Evolutionary conservation across 2,888 invertebrate species (phyloP), one percentile per base, ranked within the genome.

Genomic region (Drosophila helvetica): DNA sequence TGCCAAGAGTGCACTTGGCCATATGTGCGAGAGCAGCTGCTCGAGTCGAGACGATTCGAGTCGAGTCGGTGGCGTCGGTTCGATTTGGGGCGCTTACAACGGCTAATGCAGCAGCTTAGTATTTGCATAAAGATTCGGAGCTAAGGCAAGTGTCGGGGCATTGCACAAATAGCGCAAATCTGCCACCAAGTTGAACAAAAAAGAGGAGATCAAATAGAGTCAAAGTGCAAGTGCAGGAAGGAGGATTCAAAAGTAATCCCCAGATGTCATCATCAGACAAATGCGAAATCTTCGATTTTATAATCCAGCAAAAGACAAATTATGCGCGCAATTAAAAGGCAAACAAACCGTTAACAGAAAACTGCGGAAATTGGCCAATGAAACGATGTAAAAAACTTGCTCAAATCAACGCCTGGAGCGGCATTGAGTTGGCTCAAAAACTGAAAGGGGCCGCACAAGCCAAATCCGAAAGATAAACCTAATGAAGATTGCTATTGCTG

Each of bases 401-500:
- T 38, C 19, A 57, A 57, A 57, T 50, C 53, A 43, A 56, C 74
- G 74, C 71, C 38, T 38, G 38, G 38, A 7, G 38, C 38, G 15
- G n/a, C 38, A n/a, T 7, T 38, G n/a, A 38, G 38, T 15, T 38
- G 38, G 38, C 38, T n/a, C 38, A 63, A 64, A 85, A 72, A 73
- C 17, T 79, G 85, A 82, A 87, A 87, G 82, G 82, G 76, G 25
- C 68, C 65, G 52, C 42, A 48, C 53, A 47, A 60, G 48, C 63
- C 69, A 65, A 80, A 84, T 67, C 79, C 77, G 68, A 46, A 0
- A 74, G 81, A 82, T 82, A 87, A 81, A 82, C 65, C 55, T 61
- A 81, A 74, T 79, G 82, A 79, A 87, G 85, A 82, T 87, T 85
- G 87, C 79, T 68, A 82, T 87, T 85, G 87, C 79, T 71, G 62